Base-by-base conservation (phyloP, 2,888 invertebrate genomes). In the Odontocolon sp. region DNA sequence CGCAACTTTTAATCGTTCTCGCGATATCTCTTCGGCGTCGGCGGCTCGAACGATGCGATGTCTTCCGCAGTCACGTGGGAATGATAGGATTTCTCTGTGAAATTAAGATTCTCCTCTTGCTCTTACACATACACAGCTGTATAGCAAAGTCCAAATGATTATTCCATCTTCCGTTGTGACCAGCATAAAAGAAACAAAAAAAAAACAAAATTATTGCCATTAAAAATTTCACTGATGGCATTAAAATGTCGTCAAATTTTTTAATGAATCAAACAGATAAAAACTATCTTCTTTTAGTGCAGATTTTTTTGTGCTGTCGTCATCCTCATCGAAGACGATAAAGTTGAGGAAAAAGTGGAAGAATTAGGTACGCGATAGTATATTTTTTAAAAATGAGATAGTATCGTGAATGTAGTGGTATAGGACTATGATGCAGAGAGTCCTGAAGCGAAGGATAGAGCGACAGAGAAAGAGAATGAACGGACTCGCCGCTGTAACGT, bases 1-100 rank as follows among this genome's bases (percentile, higher is more conserved):
- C 68, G 83, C 82, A 84, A 82, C 80, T 85, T 87, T 87, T 87
- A 87, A 87, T 87, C 87, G 87, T 87, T 87, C 87, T 79, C 82
- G 68, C 81, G 77, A 77, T 77, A 77, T 72, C 72, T 77, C 72
- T 50, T 57, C 72, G 68, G 64, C 50, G 68, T 72, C 72, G 63
- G 42, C 50, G 36, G 9, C 9, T n/a, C 5, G 21, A 8, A 23
- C 50, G 21, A 61, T 56, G 36, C 67, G 40, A 68, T 57, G 77
- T 77, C 67, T 77, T 67, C 54, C 71, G 71, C 54, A 61, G 67
- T 71, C 77, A 77, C 68, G 71, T 77, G 77, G 72, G 63, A 77
- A 77, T 72, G 56, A 68, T 72, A 72, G 61, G 57, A 77, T 77
- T 77, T 77, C 57, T 56, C 56, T 56, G 36, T 23, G 11, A 26